A percentile compares a stretch with the other conserved stretches of the same genome.
Evolutionary conservation across 2,888 invertebrate species (phyloP).

Genomic region (Habrosyne pyritoides): DNA sequence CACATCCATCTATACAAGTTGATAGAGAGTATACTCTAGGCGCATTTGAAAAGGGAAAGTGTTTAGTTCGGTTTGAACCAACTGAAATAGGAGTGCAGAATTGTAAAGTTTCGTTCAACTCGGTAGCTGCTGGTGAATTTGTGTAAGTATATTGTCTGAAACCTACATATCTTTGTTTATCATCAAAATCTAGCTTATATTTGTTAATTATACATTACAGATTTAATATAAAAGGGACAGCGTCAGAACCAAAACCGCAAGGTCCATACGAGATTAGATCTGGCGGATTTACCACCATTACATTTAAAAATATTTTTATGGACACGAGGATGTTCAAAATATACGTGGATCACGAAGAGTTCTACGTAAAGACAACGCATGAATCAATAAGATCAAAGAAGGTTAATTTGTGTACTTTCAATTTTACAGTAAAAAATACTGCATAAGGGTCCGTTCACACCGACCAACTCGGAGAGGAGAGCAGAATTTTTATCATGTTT

Average conservation of each 20-base stretch:
- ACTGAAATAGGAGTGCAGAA: conserved; percentile 60
- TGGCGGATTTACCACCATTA: conserved; percentile 53
- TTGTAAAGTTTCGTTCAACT: conserved; percentile 63
- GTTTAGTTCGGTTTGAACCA: conserved; percentile 70
- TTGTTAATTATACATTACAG: no score
- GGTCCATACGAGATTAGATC: conserved; percentile 66
- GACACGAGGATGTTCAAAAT: conserved; percentile 61
- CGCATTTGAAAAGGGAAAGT: conserved; percentile 69
- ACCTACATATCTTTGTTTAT: no score
- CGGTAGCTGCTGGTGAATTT: conserved; percentile 67
- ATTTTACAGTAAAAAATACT: no score
- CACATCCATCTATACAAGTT: conserved; percentile 61
- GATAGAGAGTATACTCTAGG: conserved; percentile 55
- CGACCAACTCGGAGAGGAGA: no score
- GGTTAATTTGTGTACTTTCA: conserved; percentile 32
- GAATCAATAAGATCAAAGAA: conserved; percentile 51
- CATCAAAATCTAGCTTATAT: no score
- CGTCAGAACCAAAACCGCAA: conserved; percentile 63
- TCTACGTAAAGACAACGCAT: conserved; percentile 52
- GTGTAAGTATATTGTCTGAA: conserved; percentile 56
- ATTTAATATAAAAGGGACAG: conserved; percentile 66
- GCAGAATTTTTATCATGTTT: no score
- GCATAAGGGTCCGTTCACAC: no score
- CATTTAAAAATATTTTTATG: conserved; percentile 70
- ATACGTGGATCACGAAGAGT: conserved; percentile 61